Base-by-base conservation (phyloP, 2,113 vertebrate species). In the Sceloporus undulatus region DNA sequence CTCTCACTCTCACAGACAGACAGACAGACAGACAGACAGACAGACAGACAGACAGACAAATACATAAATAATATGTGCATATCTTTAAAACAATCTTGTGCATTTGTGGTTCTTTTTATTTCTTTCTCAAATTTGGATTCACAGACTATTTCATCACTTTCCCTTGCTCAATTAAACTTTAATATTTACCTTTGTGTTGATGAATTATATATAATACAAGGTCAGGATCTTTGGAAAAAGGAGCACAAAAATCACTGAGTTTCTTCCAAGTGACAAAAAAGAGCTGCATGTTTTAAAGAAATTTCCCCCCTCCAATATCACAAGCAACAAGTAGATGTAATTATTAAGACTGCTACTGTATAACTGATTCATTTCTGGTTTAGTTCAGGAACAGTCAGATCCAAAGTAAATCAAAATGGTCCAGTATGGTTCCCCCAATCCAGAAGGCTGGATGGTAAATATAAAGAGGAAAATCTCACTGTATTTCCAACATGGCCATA, bases 201-300 rank as follows among this genome's bases (percentile, higher is more conserved):
- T 88, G 74, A 88, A 78, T 84, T 84, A 84, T 88, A n/a, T 56
- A 88, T 88, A 23, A 5, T 19, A 73, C 68, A 87, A 87, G 78
- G 85, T 87, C 85, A 87, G 52, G 54, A 87, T 21, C 85, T 62
- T 8, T 3, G 38, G 48, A 86, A 54, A 75, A 59, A 52, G 18
- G 40, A 38, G 48, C 48, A 48, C 2, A 65, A 59, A 42, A 42
- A 77, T 48, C 59, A 78, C 3, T 18, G 14, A 18, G 6, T 70
- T 71, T 70, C 27, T 71, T 71, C 38, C 66, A 54, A 54, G 82
- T 77, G 56, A 38, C n/a, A 79, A 29, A 71, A 54, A 54, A 71
- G 13, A 71, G 42, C 34, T 48, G 38, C 68, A 87, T 65, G 86
- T 82, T 62, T 81, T 81, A 75, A n/a, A 87, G 68, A 74, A 42